Evolutionary conservation across 2,888 invertebrate genomes (phyloP), one percentile per base, ranked within the genome.

Genomic region (Podabrus alpinus): DNA sequence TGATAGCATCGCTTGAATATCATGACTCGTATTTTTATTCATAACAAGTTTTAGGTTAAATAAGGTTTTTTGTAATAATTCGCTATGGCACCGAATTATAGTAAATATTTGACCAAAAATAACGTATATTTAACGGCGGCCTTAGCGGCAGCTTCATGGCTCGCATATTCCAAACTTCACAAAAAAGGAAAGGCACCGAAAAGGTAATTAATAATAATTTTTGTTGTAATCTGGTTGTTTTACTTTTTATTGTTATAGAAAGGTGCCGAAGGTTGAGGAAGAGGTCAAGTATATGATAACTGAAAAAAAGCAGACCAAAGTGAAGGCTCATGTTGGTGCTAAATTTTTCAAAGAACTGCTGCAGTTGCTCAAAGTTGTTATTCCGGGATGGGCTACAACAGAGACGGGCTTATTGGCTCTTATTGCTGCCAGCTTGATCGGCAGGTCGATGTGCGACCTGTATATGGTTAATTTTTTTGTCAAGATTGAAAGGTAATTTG

Each of bases 381-480:
- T 97, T 75, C 97, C 97, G 4, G 93, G 95, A 66, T 86, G 94
- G 82, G 91, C 94, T 87, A 92, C 93, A 13, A 88, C 92, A 74
- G 97, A 97, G 88, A 90, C 91, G 79, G 94, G 92, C 7, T 92
- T 93, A 77, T 89, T 96, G 84, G 76, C 90, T 9, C 86, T 96
- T 19, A 92, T 97, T 9, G 98, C 98, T 0, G 85, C 89, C 7
- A 92, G 97, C 3, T 89, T 99, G 60, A 90, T 98, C 19, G 92
- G 95, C 1, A 90, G 98, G 80, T 98, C 99, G 0, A 91, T 97
- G 80, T 98, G 98, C 84, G 99, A 99, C 88, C 91, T 99, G 71
- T 99, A 98, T 97, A 93, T 99, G 90, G 99, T 99, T 81, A 94
- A 96, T 84, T 96, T 95, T 85, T 95, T 96, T 11, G 99, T 99